These are phyloP conservation scores for Philereme vetulata DNA, from an alignment of 2,888 invertebrate genomes.

Conservation along the genomic window DNA sequence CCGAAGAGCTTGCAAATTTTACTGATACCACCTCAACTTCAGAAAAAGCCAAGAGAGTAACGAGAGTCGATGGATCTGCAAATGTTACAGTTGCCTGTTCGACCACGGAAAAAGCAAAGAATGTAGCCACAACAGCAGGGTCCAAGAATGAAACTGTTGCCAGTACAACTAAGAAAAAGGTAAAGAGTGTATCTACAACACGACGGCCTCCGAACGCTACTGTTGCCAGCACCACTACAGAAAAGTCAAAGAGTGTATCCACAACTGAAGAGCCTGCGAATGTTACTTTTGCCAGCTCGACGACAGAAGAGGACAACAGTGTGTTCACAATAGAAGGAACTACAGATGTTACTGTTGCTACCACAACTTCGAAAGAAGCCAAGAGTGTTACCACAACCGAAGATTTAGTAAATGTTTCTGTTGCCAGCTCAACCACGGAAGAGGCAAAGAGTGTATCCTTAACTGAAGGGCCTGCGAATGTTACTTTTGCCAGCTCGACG, in stretches of 20 bases:
- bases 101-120: not conserved
- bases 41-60: not conserved
- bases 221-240: no score
- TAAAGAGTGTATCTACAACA: no score
- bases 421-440: not conserved
- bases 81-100: not conserved
- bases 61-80: not conserved
- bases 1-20: not conserved
- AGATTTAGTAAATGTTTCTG: not conserved
- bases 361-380: not conserved
- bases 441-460: not conserved
- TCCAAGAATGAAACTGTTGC: not conserved
- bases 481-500: not conserved
- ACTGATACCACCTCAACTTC: not conserved
- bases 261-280: not conserved
- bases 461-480: not conserved
- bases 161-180: no score
- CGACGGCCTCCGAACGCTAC: no score
- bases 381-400: not conserved
- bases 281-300: not conserved
- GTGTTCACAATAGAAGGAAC: not conserved
- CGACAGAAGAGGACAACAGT: not conserved
- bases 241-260: not conserved
- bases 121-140: no score
- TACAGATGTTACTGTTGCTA: not conserved